A percentile compares a stretch with the other conserved stretches of the same genome.
Evolutionary conservation across 2,113 vertebrate genomes (phyloP).

Genomic region (Brachyhypopomus occidentalis): DNA sequence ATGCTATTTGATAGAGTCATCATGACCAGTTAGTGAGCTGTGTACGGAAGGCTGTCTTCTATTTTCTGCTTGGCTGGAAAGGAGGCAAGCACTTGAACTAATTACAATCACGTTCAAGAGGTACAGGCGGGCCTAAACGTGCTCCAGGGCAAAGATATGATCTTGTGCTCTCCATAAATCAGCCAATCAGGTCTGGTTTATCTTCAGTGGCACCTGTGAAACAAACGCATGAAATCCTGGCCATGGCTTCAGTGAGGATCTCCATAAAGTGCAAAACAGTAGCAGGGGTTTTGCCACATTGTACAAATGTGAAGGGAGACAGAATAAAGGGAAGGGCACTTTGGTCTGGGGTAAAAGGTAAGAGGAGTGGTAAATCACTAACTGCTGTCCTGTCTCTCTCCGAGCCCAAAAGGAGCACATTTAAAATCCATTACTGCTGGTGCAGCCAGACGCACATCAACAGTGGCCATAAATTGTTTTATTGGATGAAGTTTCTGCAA

Average conservation of each 20-base stretch:
- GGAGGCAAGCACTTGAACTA: background rate
- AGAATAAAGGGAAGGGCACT: conserved; percentile 35
- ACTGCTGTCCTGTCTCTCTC: conserved; percentile 42
- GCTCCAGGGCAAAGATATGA: conserved; percentile 32
- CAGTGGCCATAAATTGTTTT: conserved; percentile 79
- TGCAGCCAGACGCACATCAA: conserved; percentile 76
- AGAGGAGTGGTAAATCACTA: conserved; percentile 40
- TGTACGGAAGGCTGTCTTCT: background rate
- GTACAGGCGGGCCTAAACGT: background rate
- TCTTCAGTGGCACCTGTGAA: conserved; percentile 53
- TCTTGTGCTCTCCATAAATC: conserved; percentile 63
- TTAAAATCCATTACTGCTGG: conserved; percentile 76
- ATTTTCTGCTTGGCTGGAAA: conserved; percentile 15
- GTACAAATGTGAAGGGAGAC: background rate
- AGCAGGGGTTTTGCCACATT: conserved; percentile 57
- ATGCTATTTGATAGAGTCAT: background rate
- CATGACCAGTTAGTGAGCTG: background rate
- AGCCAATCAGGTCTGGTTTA: conserved; percentile 56
- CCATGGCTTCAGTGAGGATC: conserved; percentile 56
- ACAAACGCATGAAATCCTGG: conserved; percentile 58
- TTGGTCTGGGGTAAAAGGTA: conserved; percentile 34
- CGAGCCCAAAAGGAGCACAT: conserved; percentile 69
- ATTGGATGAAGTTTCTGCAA: conserved; percentile 76
- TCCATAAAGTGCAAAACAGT: conserved; percentile 66
- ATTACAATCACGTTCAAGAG: background rate